A percentile compares a stretch with the other conserved stretches of the same genome.
Conservation (phyloP, 2,113 vertebrate genomes). For the Scomber japonicus region DNA sequence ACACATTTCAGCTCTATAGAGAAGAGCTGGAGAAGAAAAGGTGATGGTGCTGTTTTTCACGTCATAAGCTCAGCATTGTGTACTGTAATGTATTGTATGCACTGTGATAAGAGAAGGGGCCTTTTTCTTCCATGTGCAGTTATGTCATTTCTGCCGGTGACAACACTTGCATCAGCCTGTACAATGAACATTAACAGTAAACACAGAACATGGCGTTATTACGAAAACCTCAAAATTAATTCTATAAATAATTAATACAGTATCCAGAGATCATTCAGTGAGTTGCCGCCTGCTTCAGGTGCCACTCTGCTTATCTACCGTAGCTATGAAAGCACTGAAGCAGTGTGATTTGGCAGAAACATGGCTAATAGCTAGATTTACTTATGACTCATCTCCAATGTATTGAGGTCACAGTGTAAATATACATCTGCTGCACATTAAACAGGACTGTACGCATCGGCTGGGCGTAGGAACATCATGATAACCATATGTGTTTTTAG, state of each 20-base stretch:
- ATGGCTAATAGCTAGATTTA: conserved; percentile 34
- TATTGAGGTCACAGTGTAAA: conserved; percentile 69
- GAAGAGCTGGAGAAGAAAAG: neutral
- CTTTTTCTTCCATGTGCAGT: neutral
- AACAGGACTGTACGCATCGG: conserved; percentile 29
- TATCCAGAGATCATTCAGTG: neutral
- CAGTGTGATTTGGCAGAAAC: conserved; percentile 19
- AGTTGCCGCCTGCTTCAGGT: neutral
- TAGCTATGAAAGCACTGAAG: conserved; percentile 4
- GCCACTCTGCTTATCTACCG: conserved; percentile 33
- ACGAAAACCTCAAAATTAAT: neutral
- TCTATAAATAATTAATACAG: neutral
- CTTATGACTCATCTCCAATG: conserved; percentile 62
- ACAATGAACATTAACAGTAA: neutral
- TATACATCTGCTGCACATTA: conserved; percentile 56
- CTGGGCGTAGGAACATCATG: conserved; percentile 6
- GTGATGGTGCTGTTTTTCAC: neutral
- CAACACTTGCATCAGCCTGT: neutral
- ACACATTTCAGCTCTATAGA: neutral
- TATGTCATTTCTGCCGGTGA: conserved; percentile 34
- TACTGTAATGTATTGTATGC: neutral
- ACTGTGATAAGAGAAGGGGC: neutral
- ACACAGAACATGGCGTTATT: neutral
- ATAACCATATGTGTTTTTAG: conserved; percentile 36
- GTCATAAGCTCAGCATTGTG: neutral